phyloP scores from a whole-genome alignment of 2,113 vertebrate species.

The Ascaphus truei region DNA sequence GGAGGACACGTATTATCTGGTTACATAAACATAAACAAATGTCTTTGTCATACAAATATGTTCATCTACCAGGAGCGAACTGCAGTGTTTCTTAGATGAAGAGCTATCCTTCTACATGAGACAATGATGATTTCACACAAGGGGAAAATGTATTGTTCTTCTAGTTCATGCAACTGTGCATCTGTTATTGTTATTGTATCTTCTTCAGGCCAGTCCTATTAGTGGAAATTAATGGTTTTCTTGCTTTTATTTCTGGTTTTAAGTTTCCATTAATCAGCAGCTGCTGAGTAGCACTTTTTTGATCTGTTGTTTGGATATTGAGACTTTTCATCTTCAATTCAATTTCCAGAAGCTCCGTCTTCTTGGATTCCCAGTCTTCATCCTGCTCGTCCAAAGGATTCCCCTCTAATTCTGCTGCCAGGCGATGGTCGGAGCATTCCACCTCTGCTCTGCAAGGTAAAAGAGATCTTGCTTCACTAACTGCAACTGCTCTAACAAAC shows the following conservation, averaged over 20 bases:
- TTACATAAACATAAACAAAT: too few relatives aligned
- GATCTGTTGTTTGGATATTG: not conserved
- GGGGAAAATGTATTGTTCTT: too few relatives aligned
- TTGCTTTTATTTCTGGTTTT: not conserved
- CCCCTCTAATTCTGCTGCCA: constrained; percentile 48
- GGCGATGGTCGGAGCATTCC: constrained; percentile 60
- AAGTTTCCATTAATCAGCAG: not conserved
- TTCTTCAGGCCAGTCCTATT: too few relatives aligned
- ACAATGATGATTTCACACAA: too few relatives aligned
- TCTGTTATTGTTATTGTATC: too few relatives aligned
- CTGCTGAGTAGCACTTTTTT: not conserved
- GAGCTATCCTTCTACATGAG: too few relatives aligned
- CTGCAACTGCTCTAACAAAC: not conserved
- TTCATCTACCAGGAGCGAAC: too few relatives aligned
- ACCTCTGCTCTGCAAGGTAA: constrained; percentile 70
- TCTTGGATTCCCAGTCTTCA: constrained; percentile 72
- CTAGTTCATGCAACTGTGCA: too few relatives aligned
- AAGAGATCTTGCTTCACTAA: too few relatives aligned
- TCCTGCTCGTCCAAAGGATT: constrained; percentile 69
- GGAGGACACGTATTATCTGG: too few relatives aligned
- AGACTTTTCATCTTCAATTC: not conserved
- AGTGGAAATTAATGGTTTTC: not conserved
- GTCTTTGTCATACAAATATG: too few relatives aligned
- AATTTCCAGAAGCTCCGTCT: constrained; percentile 50
- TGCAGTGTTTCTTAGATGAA: too few relatives aligned